phyloP scores from a whole-genome alignment of 2,797 vertebrate genomes.

The Gouania willdenowi region DNA sequence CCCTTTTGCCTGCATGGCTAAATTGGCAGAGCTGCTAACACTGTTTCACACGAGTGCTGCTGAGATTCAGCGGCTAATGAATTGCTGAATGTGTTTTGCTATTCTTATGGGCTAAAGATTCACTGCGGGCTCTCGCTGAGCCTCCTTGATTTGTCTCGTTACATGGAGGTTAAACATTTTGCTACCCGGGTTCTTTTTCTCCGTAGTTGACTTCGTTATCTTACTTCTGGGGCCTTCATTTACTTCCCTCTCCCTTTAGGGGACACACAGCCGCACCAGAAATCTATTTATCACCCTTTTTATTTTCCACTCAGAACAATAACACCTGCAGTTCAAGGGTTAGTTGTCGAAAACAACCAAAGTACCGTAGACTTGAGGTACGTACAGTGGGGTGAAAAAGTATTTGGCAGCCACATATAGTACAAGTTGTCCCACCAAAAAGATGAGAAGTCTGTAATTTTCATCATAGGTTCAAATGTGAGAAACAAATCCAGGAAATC shows the following conservation, averaged over 20 bases:
- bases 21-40: constrained; percentile 62
- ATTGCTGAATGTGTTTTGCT: constrained; percentile 68
- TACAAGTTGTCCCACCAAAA: no score
- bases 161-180: constrained; percentile 73
- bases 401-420: no score
- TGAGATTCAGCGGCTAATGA: constrained; percentile 68
- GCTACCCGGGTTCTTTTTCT: constrained; percentile 53
- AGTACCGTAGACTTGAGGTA: no score
- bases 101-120: constrained; percentile 67
- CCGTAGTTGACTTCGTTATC: constrained; percentile 62
- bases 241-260: constrained; percentile 49
- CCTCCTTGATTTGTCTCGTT: constrained; percentile 71
- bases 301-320: constrained; percentile 9
- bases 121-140: constrained; percentile 48
- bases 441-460: no score
- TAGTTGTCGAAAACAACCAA: no score
- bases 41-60: constrained; percentile 58
- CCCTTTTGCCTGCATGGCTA: constrained; percentile 43
- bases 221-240: constrained; percentile 48
- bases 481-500: no score
- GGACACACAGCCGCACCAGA: constrained; percentile 19
- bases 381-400: no score
- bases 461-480: no score
- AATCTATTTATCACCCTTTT: constrained; percentile 18
- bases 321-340: constrained; percentile 1